Percentiles rank a stretch among this genome's conserved stretches.
Evolutionary conservation across 1,140 invertebrate species (phyloP).

Genomic region (Cydia pomonella): DNA sequence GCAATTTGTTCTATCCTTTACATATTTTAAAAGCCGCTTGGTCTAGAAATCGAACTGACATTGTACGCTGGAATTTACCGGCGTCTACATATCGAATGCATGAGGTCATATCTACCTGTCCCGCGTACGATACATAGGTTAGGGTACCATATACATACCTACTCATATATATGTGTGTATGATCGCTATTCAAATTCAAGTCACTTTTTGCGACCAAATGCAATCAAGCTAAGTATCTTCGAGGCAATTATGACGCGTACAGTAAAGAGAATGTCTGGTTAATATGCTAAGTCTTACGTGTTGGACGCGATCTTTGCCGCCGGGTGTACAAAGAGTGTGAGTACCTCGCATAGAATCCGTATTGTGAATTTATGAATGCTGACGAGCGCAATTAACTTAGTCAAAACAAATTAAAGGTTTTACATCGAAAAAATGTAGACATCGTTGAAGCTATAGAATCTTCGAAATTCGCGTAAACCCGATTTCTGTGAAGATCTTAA

Average conservation of each 20-base stretch:
- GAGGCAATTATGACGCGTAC: constrained; percentile 9
- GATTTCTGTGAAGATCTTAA: too few species aligned
- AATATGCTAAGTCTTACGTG: background rate
- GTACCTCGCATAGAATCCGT: background rate
- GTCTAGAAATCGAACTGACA: background rate
- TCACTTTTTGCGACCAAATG: constrained; percentile 27
- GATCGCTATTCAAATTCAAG: constrained; percentile 17
- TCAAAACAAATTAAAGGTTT: too few species aligned
- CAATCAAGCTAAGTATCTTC: constrained; percentile 20
- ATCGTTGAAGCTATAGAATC: too few species aligned
- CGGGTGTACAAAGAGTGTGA: background rate
- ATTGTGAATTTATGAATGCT: background rate
- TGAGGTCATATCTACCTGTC: constrained; percentile 16
- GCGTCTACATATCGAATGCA: background rate
- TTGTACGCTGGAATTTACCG: background rate
- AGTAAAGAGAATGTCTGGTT: constrained; percentile 2
- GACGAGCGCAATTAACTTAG: too few species aligned
- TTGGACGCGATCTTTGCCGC: background rate
- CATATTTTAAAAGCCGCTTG: background rate
- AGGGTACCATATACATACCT: background rate
- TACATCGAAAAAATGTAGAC: too few species aligned
- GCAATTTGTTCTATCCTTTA: too few species aligned
- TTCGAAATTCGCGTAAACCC: too few species aligned
- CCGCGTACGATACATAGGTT: background rate
- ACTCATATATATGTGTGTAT: background rate